Evolutionary conservation across 2,797 vertebrate genomes (phyloP), one percentile per base, ranked within the genome.

Genomic region (Sardinella longiceps): DNA sequence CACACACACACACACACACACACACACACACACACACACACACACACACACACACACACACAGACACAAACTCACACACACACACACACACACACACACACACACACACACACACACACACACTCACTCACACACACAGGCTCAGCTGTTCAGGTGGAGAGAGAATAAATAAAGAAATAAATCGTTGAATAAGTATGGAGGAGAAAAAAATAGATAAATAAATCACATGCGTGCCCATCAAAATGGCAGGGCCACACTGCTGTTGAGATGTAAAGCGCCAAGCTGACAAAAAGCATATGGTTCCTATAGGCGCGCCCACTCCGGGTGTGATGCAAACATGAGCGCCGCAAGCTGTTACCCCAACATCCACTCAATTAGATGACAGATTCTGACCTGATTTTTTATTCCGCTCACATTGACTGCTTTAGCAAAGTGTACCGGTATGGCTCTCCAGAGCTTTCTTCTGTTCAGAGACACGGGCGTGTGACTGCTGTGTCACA

Each of bases 371-470:
- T 74, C 66, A 74, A 74, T 74, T 74, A 74, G 66, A 74, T 74
- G 66, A 74, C 66, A 37, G 66, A 74, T 74, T 74, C 66, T 39
- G 66, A 39, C 66, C 66, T 74, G 66, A 74, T 74, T 74, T 63
- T 74, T 33, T 18, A 74, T 74, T 74, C 66, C 20, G 33, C 15
- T 74, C 66, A 74, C 66, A 74, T 18, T 39, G 66, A 74, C 66
- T 15, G 30, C 14, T 39, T 39, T 39, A 74, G 66, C 33, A 74
- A 39, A 74, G 66, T 70, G 63, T 74, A 33, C 66, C 3, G 14
- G 66, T 20, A 74, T 37, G 66, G 66, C 66, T 39, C 66, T 39
- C 66, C 30, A 37, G 66, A 74, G 66, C 66, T 18, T 74, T 74
- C 12, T 39, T 74, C 66, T 15, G 15, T 33, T 74, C 33, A 39